A percentile compares a stretch with the other conserved stretches of the same genome.
phyloP scores from a whole-genome alignment of 2,113 vertebrate genomes.

The Pampusana beccarii region DNA sequence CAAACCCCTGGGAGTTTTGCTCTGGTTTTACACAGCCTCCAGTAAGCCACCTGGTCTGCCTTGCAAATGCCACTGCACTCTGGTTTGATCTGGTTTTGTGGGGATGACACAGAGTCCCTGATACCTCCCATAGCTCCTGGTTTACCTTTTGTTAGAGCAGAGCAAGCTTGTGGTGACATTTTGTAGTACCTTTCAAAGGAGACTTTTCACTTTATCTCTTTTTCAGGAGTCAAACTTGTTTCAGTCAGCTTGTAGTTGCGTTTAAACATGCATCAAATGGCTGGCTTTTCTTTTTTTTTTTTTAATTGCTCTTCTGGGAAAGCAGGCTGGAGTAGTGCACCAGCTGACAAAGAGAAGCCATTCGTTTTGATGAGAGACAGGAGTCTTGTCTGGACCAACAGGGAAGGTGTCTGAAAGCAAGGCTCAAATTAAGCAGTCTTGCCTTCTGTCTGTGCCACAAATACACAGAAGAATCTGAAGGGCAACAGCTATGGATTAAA shows the following conservation, averaged over 20 bases:
- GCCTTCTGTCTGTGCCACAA: not conserved
- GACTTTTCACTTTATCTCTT: not conserved
- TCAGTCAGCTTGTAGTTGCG: not conserved
- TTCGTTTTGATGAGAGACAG: not conserved
- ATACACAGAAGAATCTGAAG: not conserved
- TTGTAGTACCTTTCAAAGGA: not conserved
- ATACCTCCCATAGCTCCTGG: not conserved
- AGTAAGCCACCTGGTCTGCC: not conserved
- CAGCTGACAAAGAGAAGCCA: not conserved
- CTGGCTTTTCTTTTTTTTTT: not conserved
- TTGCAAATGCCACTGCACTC: not conserved
- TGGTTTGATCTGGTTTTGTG: not conserved
- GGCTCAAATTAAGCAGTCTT: not conserved
- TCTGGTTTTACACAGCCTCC: not conserved
- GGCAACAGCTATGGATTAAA: not conserved
- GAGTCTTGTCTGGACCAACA: not conserved
- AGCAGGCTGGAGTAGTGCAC: no score
- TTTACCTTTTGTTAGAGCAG: not conserved
- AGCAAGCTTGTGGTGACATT: not conserved
- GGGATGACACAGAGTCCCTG: rapidly evolving
- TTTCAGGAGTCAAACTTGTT: not conserved
- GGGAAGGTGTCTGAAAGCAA: not conserved
- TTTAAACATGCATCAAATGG: not conserved
- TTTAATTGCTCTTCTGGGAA: not conserved
- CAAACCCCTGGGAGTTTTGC: not conserved